Base-by-base conservation (phyloP, 2,797 vertebrate species). In the Sphenopsis melanotis region DNA sequence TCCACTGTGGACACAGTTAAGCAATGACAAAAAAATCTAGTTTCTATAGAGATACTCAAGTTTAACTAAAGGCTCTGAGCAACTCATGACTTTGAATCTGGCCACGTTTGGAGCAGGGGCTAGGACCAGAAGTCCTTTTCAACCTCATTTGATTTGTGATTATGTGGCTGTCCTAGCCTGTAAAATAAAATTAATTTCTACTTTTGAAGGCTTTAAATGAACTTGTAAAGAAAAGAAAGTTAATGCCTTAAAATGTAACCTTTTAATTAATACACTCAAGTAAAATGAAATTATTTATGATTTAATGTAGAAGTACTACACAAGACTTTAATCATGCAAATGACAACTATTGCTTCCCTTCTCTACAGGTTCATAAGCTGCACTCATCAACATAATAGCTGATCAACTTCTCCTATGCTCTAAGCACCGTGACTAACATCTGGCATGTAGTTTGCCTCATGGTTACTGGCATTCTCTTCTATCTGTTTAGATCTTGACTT, bases 401-500 rank as follows among this genome's bases (percentile, higher is more conserved):
- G 95, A 93, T 91, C 77, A 91, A 56, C 63, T 91, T 91, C 74
- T 95, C 47, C 17, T 66, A 60, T 44, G 63, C 77, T 96, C 74
- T 74, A 36, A 95, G 66, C 55, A 76, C 65, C 18, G 2, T 55
- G 80, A 91, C 72, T 90, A 95, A 94, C 96, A 96, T 96, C 94
- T 96, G 94, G 91, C 66, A 68, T 12, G 37, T 88, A 90, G 89
- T 64, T 96, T 94, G 56, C 42, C 86, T 94, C 89, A 57, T 24
- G 60, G 74, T 90, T 94, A 84, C 88, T 53, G 77, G 52, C 81
- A 90, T 88, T 91, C 87, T 60, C 70, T 88, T 95, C 94, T 96
- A 95, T 95, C 92, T 95, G 74, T 96, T 96, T 91, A 91, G 83
- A 94, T 96, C 93, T 94, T 53, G 56, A 70, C 70, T 97, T 60